These are phyloP conservation scores for Ormyrus pomaceus DNA, from an alignment of 2,888 invertebrate genomes.

Conservation along the genomic window DNA sequence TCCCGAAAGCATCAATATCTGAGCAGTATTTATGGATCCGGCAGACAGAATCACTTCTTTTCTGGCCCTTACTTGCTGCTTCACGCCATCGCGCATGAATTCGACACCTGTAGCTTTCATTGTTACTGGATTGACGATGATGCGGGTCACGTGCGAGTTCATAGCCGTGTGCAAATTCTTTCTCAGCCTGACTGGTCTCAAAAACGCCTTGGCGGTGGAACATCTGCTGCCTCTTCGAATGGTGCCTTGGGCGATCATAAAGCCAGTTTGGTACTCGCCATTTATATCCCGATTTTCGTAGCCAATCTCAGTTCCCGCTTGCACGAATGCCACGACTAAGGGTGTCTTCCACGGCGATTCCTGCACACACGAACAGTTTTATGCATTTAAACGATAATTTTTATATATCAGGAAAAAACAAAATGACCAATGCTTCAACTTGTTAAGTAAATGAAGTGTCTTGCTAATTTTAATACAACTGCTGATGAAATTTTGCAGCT, in stretches of 20 bases:
- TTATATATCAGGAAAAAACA: not conserved
- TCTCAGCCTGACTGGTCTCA: slow-evolving; percentile 86
- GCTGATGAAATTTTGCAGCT: too few species aligned
- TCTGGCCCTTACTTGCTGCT: slow-evolving; percentile 83
- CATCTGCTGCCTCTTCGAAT: slow-evolving; percentile 86
- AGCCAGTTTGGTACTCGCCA: slow-evolving; percentile 87
- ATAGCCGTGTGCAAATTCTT: slow-evolving; percentile 89
- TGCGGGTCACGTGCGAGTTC: slow-evolving; percentile 86
- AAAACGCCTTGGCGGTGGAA: slow-evolving; percentile 91
- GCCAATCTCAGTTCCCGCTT: slow-evolving; percentile 88
- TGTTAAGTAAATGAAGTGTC: too few species aligned
- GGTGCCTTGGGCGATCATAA: slow-evolving; percentile 90
- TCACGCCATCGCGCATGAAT: slow-evolving; percentile 84
- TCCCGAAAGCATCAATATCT: slow-evolving; percentile 94
- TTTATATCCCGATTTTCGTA: slow-evolving; percentile 90
- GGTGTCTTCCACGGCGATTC: slow-evolving; percentile 92
- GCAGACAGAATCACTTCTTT: slow-evolving; percentile 92
- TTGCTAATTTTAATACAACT: too few species aligned
- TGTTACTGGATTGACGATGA: slow-evolving; percentile 85
- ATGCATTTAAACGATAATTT: not conserved
- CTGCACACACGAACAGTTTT: slow-evolving; percentile 73
- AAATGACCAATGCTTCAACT: too few species aligned
- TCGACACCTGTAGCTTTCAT: slow-evolving; percentile 89
- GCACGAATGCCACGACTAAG: slow-evolving; percentile 87
- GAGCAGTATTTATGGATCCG: slow-evolving; percentile 94